Conservation (phyloP, 2,888 invertebrate species). For the Apotomis betuletana region DNA sequence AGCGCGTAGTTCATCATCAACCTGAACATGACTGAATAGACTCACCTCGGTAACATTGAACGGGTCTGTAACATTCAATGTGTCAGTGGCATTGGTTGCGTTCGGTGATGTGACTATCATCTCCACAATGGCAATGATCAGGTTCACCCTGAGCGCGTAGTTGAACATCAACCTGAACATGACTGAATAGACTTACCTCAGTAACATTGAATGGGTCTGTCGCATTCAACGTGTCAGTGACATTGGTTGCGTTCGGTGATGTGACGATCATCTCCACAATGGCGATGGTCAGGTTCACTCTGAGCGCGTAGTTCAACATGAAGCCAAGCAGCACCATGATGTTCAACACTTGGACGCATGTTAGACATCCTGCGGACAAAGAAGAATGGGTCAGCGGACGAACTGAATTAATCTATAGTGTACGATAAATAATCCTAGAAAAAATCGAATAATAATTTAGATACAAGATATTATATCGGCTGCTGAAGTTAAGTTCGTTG, state of each 20-base stretch:
- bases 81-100: slow-evolving; percentile 55
- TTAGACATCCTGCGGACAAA: slow-evolving; percentile 85
- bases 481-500: no score
- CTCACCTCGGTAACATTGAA: slow-evolving; percentile 74
- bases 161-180: no score
- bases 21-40: slow-evolving; percentile 1
- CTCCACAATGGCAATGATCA: background rate
- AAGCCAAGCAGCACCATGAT: slow-evolving; percentile 94
- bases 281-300: slow-evolving; percentile 93
- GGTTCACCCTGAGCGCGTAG: background rate
- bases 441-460: no score
- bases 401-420: background rate
- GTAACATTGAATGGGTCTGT: slow-evolving; percentile 72
- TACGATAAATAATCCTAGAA: no score
- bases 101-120: background rate
- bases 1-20: background rate
- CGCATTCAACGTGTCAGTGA: slow-evolving; percentile 63
- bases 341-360: slow-evolving; percentile 92
- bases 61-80: slow-evolving; percentile 67
- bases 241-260: slow-evolving; percentile 53
- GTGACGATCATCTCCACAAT: slow-evolving; percentile 90
- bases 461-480: no score
- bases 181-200: slow-evolving; percentile 57
- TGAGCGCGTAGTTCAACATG: slow-evolving; percentile 94
- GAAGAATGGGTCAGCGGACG: background rate